These are phyloP conservation scores for Lathronympha strigana DNA, from an alignment of 2,888 invertebrate genomes.

Conservation along the genomic window DNA sequence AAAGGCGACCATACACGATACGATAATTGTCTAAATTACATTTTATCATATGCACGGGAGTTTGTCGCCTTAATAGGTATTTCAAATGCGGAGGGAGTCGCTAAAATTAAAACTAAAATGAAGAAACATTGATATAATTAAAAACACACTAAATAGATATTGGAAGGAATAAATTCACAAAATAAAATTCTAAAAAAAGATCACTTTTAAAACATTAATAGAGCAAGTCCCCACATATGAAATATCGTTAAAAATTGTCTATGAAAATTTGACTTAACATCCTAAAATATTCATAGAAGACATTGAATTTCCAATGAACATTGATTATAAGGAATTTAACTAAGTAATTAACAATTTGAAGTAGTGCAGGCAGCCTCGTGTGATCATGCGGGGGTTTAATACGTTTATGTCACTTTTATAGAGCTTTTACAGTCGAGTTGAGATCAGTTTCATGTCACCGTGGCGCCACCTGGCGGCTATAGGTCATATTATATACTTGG, in stretches of 20 bases:
- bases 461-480: too few species aligned
- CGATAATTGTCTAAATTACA: neutral
- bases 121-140: neutral
- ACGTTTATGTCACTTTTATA: too few species aligned
- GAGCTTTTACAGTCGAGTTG: too few species aligned
- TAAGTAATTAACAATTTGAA: neutral
- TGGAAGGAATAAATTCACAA: conserved; percentile 18
- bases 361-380: neutral
- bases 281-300: conserved; percentile 27
- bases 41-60: neutral
- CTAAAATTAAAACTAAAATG: neutral
- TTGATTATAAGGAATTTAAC: conserved; percentile 12
- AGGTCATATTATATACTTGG: too few species aligned
- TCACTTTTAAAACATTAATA: neutral
- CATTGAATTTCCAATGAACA: conserved; percentile 33
- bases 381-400: too few species aligned
- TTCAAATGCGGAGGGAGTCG: neutral
- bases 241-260: conserved; percentile 22
- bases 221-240: conserved; percentile 24
- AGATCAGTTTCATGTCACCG: too few species aligned
- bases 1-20: conserved; percentile 1
- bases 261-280: conserved; percentile 22
- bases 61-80: neutral
- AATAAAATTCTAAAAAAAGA: neutral
- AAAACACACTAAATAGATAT: neutral